Base-by-base conservation (phyloP, 92 coral and sea anemone species). In the Virgularia gustaviana region DNA sequence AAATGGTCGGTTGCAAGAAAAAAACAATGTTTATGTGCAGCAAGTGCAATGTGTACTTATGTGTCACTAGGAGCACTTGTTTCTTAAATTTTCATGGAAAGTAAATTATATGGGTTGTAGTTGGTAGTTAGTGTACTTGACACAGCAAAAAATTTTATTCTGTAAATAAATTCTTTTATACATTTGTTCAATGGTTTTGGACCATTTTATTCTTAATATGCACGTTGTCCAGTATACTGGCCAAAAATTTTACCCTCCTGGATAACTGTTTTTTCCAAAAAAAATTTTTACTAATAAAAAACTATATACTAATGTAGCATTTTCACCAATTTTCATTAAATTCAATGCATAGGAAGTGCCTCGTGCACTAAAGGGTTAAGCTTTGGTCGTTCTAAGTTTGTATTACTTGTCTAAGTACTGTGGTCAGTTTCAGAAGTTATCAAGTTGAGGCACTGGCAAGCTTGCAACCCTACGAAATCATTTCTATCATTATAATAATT, bases 331-430 rank as follows among this genome's bases (percentile, higher is more conserved):
- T 56, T 56, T 56, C 63, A 56, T 56, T 56, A 56, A 56, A 9
- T 56, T 56, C 4, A 28, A 56, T 56, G 36, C 63, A 56, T 56
- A 29, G 63, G 63, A 56, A 56, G 63, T 25, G n/a, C 63, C 63
- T 56, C 63, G 63, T 56, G 63, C 63, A 56, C 35, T 56, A 56
- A 56, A 56, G 63, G 63, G 63, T n/a, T n/a, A n/a, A n/a, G n/a
- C n/a, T n/a, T n/a, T n/a, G n/a, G n/a, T n/a, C n/a, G n/a, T n/a
- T n/a, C n/a, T n/a, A n/a, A n/a, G n/a, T n/a, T n/a, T n/a, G n/a
- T n/a, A n/a, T n/a, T n/a, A n/a, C n/a, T n/a, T n/a, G n/a, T n/a
- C n/a, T n/a, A n/a, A n/a, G n/a, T n/a, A n/a, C n/a, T n/a, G n/a
- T n/a, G n/a, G n/a, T n/a, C n/a, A n/a, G n/a, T n/a, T n/a, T n/a